Base-by-base conservation (phyloP, 92 coral and sea anemone genomes). In the Parazoanthus swiftii region DNA sequence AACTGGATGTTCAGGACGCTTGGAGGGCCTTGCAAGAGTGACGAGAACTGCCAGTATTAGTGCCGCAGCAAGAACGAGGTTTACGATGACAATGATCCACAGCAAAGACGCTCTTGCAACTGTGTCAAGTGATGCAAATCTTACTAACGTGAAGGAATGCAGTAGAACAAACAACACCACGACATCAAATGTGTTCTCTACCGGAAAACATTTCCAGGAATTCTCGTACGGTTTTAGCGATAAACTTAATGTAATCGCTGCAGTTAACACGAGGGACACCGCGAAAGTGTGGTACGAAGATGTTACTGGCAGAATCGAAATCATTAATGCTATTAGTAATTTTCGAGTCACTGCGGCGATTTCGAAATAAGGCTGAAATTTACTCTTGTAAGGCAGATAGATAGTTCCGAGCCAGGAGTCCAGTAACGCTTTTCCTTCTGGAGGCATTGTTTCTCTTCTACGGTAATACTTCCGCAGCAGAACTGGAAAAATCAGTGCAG, bases 321-420 rank as follows among this genome's bases (percentile, higher is more conserved):
- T 84, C 21, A 89, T 79, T 9, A 85, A 54, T 42, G 94, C 94
- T 5, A 92, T 81, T 39, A 90, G 20, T 37, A 92, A 77, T 73
- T 92, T 92, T 38, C 94, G 91, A 13, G 88, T 7, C 37, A 92
- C 85, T 70, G 89, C 81, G 25, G 90, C 25, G 38, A 92, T 37
- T 81, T 90, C 95, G 39, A 85, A 92, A 86, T 79, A 92, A 21
- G 42, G 74, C 21, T 73, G 94, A 38, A 83, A 88, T 35, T 80
- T 79, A 44, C 78, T 82, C 77, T 88, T 92, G 85, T 92, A 92
- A n/a, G 93, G 88, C 38, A 92, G 67, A 44, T 92, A 92, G 26
- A 90, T 70, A 2, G 91, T 82, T 20, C 94, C 94, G 35, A 92
- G 89, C 94, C 94, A 92, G 6, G 86, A 86, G 42, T 92, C 94